phyloP scores from a whole-genome alignment of 92 coral and sea anemone species.

The Muricea muricata region DNA sequence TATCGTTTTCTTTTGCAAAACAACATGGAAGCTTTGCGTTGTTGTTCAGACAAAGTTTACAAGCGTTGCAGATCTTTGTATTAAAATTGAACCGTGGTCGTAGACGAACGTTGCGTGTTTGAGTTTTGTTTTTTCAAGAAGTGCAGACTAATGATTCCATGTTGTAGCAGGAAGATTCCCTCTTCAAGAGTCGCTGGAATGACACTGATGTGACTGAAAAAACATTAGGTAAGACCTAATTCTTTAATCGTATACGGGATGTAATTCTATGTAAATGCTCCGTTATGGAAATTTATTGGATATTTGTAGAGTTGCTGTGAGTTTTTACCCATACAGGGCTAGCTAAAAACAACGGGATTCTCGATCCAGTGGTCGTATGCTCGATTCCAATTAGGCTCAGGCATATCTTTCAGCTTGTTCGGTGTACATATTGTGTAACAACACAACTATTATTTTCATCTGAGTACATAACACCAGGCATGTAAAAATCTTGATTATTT shows the following conservation, averaged over 20 bases:
- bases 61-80: neutral
- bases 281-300: no score
- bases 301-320: no score
- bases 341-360: no score
- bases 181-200: constrained; percentile 97
- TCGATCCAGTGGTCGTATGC: no score
- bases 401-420: no score
- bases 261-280: neutral
- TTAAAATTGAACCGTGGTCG: neutral
- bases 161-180: constrained; percentile 58
- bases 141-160: constrained; percentile 26
- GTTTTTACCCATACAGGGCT: no score
- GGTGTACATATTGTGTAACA: no score
- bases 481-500: no score
- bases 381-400: no score
- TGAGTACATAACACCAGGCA: no score
- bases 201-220: constrained; percentile 66
- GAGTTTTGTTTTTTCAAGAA: neutral
- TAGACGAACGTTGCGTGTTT: neutral
- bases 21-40: neutral
- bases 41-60: neutral
- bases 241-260: neutral
- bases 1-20: neutral
- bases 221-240: neutral
- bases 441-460: no score